Conservation (phyloP, 2,113 vertebrate species). For the Melanotaenia duboulayi region DNA sequence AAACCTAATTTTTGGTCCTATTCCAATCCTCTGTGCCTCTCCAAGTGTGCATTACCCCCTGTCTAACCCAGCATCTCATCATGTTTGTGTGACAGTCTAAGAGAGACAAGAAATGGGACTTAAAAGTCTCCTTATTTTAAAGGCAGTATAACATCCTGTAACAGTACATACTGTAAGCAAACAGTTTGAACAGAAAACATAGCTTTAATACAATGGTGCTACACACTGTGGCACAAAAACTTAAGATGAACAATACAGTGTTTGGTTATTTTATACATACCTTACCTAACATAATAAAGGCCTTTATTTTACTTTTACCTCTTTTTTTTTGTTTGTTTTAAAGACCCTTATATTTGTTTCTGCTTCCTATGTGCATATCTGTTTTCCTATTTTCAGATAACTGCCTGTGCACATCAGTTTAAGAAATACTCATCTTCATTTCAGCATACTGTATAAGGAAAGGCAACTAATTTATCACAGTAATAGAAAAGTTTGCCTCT, state of each 20-base stretch:
- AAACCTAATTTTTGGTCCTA: slow-evolving; percentile 43
- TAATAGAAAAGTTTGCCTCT: slow-evolving; percentile 2
- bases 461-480: too few relatives aligned
- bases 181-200: neutral
- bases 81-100: slow-evolving; percentile 19
- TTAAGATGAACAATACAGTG: neutral
- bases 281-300: neutral
- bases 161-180: neutral
- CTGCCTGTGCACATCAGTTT: slow-evolving; percentile 5
- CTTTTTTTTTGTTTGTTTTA: too few relatives aligned
- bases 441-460: neutral
- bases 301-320: too few relatives aligned
- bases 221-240: neutral
- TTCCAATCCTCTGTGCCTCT: slow-evolving; percentile 16
- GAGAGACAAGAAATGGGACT: neutral
- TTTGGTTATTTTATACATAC: neutral
- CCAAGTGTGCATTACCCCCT: slow-evolving; percentile 37
- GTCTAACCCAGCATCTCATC: slow-evolving; percentile 32
- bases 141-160: neutral
- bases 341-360: neutral
- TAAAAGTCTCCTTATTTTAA: neutral
- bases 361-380: neutral
- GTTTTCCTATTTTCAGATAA: neutral
- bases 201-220: neutral
- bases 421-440: slow-evolving; percentile 8